These are phyloP conservation scores for Spilogale gracilis DNA, from an alignment of 2,113 vertebrate genomes.

Conservation along the genomic window DNA sequence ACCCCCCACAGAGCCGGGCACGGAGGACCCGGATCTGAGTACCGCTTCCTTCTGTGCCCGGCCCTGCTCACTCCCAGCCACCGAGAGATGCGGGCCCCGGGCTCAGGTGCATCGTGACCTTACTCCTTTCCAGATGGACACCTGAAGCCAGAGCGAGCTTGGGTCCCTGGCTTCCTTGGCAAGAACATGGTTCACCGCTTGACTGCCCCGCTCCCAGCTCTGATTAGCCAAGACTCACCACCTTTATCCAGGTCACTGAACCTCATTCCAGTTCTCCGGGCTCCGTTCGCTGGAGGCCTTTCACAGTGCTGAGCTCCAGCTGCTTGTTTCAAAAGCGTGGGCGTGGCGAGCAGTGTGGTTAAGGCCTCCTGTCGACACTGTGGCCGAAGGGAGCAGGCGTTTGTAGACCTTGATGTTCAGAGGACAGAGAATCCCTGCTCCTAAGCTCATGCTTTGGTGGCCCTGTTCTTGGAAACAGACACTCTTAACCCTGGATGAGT, in stretches of 20 bases:
- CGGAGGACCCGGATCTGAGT: accelerated
- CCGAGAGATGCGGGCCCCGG: not conserved
- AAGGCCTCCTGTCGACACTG: not conserved
- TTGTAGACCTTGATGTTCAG: no score
- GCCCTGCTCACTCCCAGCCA: not conserved
- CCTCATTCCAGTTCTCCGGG: not conserved
- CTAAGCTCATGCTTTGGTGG: not conserved
- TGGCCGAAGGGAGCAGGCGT: accelerated
- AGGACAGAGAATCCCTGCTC: not conserved
- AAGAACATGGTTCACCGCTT: not conserved
- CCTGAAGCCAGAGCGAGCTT: not conserved
- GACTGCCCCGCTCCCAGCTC: not conserved
- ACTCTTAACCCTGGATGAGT: not conserved
- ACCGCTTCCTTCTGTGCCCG: not conserved
- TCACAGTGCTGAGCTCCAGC: not conserved
- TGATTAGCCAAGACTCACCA: not conserved
- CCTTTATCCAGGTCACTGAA: not conserved
- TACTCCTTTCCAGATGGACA: not conserved
- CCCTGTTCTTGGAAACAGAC: not conserved
- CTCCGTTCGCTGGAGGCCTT: not conserved
- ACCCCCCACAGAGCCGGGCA: not conserved
- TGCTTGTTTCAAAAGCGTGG: not conserved
- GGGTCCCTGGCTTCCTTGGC: not conserved
- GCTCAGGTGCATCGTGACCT: not conserved
- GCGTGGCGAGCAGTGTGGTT: not conserved